These are phyloP conservation scores for Ochropacha duplaris DNA, from an alignment of 2,888 invertebrate genomes.

Conservation along the genomic window DNA sequence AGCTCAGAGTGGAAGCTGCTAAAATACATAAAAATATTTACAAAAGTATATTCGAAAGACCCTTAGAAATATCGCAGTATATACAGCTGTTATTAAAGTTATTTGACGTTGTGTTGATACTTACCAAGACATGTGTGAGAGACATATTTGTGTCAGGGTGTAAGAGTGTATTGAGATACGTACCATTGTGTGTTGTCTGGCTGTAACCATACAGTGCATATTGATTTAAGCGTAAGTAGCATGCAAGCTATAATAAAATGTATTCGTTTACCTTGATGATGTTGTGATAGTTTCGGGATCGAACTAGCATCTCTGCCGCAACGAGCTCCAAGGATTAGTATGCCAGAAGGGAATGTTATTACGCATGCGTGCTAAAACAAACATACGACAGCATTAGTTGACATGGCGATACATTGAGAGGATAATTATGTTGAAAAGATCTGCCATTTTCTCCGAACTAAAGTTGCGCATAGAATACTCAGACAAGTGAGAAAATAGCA, in stretches of 20 bases:
- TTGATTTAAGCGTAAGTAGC: slow-evolving; percentile 34
- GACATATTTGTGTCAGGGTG: slow-evolving; percentile 19
- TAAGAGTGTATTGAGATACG: slow-evolving; percentile 40
- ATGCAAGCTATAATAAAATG: slow-evolving; percentile 46
- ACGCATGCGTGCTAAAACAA: slow-evolving; percentile 83
- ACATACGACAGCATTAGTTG: slow-evolving; percentile 78
- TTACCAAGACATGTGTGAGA: slow-evolving; percentile 26
- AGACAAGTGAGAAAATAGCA: slow-evolving; percentile 43
- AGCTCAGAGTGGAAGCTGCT: slow-evolving; percentile 45
- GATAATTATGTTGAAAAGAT: slow-evolving; percentile 35
- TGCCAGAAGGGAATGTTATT: slow-evolving; percentile 83
- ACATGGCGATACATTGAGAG: slow-evolving; percentile 45
- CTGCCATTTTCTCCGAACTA: slow-evolving; percentile 40
- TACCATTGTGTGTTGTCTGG: slow-evolving; percentile 40
- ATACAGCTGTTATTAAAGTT: slow-evolving; percentile 65
- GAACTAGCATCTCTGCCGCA: slow-evolving; percentile 62
- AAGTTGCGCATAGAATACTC: background rate
- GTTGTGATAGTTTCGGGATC: slow-evolving; percentile 39
- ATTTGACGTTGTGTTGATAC: slow-evolving; percentile 29
- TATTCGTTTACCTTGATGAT: slow-evolving; percentile 66
- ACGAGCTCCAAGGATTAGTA: slow-evolving; percentile 77
- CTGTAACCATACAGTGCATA: slow-evolving; percentile 24
- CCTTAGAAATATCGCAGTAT: slow-evolving; percentile 48
- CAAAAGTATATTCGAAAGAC: slow-evolving; percentile 31
- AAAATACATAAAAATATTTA: slow-evolving; percentile 45